phyloP scores from a whole-genome alignment of 1,140 invertebrate species.

The Trichonephila clavipes region DNA sequence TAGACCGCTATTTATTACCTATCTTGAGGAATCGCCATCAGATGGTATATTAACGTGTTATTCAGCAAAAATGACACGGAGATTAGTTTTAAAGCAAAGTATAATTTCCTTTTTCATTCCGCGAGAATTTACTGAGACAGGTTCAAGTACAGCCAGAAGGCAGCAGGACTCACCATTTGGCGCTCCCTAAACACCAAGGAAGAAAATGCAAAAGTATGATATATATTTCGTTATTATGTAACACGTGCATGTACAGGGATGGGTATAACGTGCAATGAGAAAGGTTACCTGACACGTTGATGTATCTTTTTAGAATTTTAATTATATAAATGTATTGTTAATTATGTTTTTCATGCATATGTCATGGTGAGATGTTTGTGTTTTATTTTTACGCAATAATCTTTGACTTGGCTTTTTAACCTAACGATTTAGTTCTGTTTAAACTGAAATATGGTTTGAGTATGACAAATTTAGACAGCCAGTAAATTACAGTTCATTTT shows the following conservation, averaged over 20 bases:
- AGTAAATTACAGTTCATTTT: too few relatives aligned
- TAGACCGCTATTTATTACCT: conserved; percentile 16
- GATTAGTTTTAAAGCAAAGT: conserved; percentile 39
- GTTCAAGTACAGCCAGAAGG: neutral
- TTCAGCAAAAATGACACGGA: conserved; percentile 27
- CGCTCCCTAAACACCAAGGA: neutral
- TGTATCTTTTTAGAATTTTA: conserved; percentile 3
- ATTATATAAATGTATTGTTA: conserved; percentile 8
- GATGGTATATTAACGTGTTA: conserved; percentile 32
- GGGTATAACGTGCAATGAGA: neutral
- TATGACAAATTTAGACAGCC: too few relatives aligned
- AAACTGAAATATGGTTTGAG: too few relatives aligned
- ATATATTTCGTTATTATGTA: conserved; percentile 24
- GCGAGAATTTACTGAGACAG: neutral
- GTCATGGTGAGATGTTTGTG: too few relatives aligned
- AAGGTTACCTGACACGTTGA: neutral
- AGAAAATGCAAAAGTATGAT: neutral
- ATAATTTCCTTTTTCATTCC: neutral
- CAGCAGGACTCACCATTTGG: neutral
- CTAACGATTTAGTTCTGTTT: too few relatives aligned
- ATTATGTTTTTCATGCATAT: neutral
- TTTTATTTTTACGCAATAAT: too few relatives aligned
- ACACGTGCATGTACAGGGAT: neutral
- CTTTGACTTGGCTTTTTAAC: too few relatives aligned
- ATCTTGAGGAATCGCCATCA: neutral